Evolutionary conservation across 2,113 vertebrate genomes (phyloP).

Genomic region (Sapayoa aenigma): DNA sequence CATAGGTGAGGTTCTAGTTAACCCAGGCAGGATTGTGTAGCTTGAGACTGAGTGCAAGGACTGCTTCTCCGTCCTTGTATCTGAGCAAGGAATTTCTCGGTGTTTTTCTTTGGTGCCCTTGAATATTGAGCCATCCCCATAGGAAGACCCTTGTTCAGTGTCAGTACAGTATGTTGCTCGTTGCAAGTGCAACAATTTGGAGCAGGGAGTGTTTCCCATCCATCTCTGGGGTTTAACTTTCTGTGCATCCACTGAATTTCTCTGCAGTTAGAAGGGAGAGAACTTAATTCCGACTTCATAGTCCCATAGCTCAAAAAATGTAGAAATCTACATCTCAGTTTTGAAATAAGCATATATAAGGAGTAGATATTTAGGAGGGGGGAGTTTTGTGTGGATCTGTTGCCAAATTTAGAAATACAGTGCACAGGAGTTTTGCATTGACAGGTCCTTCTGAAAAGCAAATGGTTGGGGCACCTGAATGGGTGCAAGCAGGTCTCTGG

Average conservation of each 20-base stretch:
- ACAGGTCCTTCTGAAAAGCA: background rate
- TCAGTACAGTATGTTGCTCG: background rate
- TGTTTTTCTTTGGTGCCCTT: background rate
- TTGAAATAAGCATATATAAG: background rate
- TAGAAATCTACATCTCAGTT: background rate
- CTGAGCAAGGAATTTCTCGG: background rate
- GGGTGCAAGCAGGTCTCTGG: background rate
- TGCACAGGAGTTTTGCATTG: background rate
- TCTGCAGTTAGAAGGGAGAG: background rate
- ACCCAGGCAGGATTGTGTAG: background rate
- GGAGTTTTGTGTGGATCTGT: background rate
- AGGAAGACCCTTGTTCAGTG: background rate
- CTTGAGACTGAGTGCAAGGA: background rate
- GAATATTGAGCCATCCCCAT: background rate
- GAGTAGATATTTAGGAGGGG: background rate
- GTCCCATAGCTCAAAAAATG: background rate
- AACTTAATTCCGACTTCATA: background rate
- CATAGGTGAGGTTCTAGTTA: background rate
- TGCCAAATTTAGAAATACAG: background rate
- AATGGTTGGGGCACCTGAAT: background rate
- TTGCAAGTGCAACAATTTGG: background rate
- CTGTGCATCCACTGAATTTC: background rate
- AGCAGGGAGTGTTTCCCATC: background rate
- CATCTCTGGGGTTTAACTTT: background rate
- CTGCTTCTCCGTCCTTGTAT: background rate